A percentile compares a stretch with the other conserved stretches of the same genome.
Conservation (phyloP, 2,113 vertebrate species). For the Penelope pileata region DNA sequence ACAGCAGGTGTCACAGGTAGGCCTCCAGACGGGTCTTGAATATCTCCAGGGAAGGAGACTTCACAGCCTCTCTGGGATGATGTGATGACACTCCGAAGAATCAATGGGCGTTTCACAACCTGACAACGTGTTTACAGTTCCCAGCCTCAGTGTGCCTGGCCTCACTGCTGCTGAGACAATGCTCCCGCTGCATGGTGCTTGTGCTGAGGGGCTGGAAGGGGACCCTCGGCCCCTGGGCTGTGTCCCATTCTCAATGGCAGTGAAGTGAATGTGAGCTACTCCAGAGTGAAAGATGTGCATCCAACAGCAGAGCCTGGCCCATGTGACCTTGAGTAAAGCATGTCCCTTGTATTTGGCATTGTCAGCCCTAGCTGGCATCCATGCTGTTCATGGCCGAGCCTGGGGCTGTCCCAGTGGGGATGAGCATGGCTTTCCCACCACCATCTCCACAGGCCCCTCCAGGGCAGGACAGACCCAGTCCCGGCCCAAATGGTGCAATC, state of each 20-base stretch:
- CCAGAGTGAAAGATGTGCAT: not conserved
- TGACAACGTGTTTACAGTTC: conserved; percentile 15
- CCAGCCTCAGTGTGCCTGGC: not conserved
- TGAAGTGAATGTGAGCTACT: not conserved
- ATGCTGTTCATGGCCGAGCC: not conserved
- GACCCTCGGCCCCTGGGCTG: not conserved
- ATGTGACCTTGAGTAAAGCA: not conserved
- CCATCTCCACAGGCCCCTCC: not conserved
- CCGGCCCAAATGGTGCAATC: not conserved
- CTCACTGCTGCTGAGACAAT: conserved; percentile 6
- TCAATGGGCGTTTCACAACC: conserved; percentile 49
- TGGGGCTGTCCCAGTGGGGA: not conserved
- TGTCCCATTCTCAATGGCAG: not conserved
- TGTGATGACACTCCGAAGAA: not conserved
- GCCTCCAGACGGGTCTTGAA: too few species aligned
- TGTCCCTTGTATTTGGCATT: not conserved
- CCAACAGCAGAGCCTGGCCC: not conserved
- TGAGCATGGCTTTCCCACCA: not conserved
- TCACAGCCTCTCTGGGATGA: too few species aligned
- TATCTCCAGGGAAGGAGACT: too few species aligned
- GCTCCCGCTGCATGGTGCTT: not conserved
- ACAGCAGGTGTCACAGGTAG: too few species aligned
- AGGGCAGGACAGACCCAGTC: not conserved
- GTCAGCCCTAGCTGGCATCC: not conserved
- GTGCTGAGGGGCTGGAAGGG: not conserved